A percentile compares a stretch with the other conserved stretches of the same genome.
Evolutionary conservation across 2,797 vertebrate genomes (phyloP).

Genomic region (Danio choprae): DNA sequence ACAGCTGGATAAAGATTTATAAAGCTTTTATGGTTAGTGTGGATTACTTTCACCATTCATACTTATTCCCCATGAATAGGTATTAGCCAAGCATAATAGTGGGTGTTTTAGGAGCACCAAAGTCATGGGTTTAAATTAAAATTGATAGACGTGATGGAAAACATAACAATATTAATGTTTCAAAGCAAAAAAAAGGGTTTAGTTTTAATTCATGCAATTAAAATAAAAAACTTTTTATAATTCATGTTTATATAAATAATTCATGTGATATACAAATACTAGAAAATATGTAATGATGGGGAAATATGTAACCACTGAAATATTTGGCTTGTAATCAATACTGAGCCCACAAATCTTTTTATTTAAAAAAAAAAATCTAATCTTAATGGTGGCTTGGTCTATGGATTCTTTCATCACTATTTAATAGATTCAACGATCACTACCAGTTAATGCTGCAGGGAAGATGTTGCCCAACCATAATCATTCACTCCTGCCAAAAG

Average conservation of each 20-base stretch:
- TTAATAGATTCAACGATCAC: slow-evolving; percentile 64
- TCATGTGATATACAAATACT: neutral
- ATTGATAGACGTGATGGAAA: neutral
- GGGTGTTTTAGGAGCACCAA: neutral
- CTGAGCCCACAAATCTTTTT: neutral
- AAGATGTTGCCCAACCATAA: slow-evolving; percentile 58
- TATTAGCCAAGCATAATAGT: neutral
- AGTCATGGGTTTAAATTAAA: neutral
- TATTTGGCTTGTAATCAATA: neutral
- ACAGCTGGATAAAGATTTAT: slow-evolving; percentile 33
- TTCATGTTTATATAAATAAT: too few species aligned
- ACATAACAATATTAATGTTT: neutral
- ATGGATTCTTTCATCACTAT: slow-evolving; percentile 67
- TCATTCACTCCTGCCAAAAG: slow-evolving; percentile 42
- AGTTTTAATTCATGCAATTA: too few species aligned
- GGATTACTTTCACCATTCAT: neutral
- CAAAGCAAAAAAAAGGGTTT: neutral
- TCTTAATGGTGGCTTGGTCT: slow-evolving; percentile 58
- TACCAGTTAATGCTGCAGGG: slow-evolving; percentile 52
- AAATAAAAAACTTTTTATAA: too few species aligned
- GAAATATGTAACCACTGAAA: neutral
- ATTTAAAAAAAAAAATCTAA: slow-evolving; percentile 53
- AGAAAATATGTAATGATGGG: neutral
- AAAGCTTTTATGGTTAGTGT: neutral
- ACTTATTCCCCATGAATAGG: neutral